phyloP scores from a whole-genome alignment of 2,888 invertebrate genomes.

The Spicauda simplicius region DNA sequence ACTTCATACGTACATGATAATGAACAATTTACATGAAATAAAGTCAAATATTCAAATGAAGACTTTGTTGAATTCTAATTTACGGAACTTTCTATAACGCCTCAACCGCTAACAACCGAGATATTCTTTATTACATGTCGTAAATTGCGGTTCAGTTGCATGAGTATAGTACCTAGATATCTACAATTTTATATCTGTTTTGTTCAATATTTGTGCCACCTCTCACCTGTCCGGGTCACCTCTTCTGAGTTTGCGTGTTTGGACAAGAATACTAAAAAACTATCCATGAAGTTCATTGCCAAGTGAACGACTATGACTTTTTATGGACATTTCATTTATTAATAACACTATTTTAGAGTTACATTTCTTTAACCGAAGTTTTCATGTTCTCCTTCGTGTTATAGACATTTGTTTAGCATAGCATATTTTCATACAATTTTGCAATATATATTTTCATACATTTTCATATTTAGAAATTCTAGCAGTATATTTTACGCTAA shows the following conservation, averaged over 20 bases:
- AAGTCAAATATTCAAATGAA: conserved; percentile 1
- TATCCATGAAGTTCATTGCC: background rate
- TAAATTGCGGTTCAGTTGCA: conserved; percentile 22
- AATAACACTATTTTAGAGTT: no score
- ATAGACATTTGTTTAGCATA: no score
- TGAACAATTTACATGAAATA: background rate
- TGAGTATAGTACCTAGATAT: background rate
- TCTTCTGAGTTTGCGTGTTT: background rate
- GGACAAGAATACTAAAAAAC: background rate
- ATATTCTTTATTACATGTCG: conserved; percentile 31
- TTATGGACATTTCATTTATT: background rate
- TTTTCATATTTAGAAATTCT: no score
- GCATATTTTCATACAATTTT: no score
- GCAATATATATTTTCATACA: no score
- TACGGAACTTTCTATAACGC: conserved; percentile 15
- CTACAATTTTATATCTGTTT: conserved; percentile 1
- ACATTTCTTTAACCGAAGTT: no score
- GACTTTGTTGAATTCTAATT: background rate
- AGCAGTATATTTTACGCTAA: no score
- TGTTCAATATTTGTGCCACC: conserved; percentile 12
- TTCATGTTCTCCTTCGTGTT: no score
- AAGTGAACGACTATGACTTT: background rate
- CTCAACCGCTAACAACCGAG: conserved; percentile 8
- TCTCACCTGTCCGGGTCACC: conserved; percentile 12
- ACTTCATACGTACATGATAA: no score